These are phyloP conservation scores for Hyalella azteca DNA, from an alignment of 2,888 invertebrate genomes.

Conservation along the genomic window DNA sequence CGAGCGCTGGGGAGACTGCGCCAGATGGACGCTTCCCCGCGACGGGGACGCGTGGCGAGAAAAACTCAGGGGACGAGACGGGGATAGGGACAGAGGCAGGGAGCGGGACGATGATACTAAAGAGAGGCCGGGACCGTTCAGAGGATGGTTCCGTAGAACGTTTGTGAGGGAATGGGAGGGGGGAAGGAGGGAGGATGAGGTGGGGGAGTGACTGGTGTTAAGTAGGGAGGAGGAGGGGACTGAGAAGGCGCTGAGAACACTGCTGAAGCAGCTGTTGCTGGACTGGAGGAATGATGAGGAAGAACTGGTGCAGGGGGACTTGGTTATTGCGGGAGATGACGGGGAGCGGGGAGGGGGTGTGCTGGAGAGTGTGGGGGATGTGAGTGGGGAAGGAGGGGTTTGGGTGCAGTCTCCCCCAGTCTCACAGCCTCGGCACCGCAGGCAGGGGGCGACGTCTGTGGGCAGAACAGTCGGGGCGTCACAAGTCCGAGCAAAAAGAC, in stretches of 20 bases:
- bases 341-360: conserved; percentile 26
- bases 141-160: conserved; percentile 2
- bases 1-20: conserved; percentile 22
- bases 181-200: conserved; percentile 5
- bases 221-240: conserved; percentile 35
- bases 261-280: conserved; percentile 4
- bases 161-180: conserved; percentile 22
- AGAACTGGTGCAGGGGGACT: not conserved
- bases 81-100: conserved; percentile 17
- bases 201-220: not conserved
- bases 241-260: conserved; percentile 26
- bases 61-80: conserved; percentile 2
- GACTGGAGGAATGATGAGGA: not conserved
- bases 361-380: conserved; percentile 11
- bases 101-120: conserved; percentile 7
- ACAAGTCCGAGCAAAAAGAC: too few relatives aligned
- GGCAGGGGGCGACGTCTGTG: conserved; percentile 41
- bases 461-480: too few relatives aligned
- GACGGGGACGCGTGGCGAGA: conserved; percentile 8
- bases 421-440: conserved; percentile 56
- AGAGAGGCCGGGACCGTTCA: not conserved
- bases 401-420: conserved; percentile 42
- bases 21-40: not conserved
- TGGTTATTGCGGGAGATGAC: not conserved
- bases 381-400: conserved; percentile 32